A percentile compares a stretch with the other conserved stretches of the same genome.
These are phyloP conservation scores for Dolomedes plantarius DNA, from an alignment of 2,888 invertebrate species.

Conservation along the genomic window DNA sequence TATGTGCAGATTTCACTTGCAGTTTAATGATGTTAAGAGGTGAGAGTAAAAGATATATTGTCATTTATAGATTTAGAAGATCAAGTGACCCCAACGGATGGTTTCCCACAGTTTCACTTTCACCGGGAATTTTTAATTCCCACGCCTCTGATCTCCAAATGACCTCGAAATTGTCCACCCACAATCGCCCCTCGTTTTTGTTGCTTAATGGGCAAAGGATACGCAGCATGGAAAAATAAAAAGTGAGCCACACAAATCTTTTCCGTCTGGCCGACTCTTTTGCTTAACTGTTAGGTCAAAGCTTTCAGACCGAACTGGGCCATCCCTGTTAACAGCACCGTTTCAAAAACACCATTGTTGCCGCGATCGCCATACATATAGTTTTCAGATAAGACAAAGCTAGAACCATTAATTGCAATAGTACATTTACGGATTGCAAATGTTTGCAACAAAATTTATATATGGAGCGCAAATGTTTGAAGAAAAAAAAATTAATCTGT, in stretches of 20 bases:
- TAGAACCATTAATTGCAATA: no score
- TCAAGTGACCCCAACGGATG: no score
- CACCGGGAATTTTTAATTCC: conserved; percentile 47
- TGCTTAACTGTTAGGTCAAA: conserved; percentile 41
- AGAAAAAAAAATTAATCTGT: no score
- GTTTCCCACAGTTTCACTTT: conserved; percentile 33
- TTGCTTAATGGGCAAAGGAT: conserved; percentile 51
- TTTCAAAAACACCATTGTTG: conserved; percentile 5
- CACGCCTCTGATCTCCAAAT: conserved; percentile 42
- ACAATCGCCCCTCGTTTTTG: conserved; percentile 42
- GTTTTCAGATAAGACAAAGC: not conserved
- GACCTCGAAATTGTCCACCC: conserved; percentile 55
- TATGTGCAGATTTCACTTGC: no score
- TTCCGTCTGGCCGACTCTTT: conserved; percentile 26
- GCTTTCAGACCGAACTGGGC: conserved; percentile 45
- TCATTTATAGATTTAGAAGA: no score
- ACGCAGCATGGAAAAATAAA: conserved; percentile 25
- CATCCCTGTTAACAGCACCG: conserved; percentile 19
- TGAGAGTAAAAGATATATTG: no score
- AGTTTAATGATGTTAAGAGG: no score
- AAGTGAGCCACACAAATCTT: conserved; percentile 23
- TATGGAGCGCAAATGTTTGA: no score
- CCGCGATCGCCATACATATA: not conserved
- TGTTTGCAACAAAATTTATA: no score
- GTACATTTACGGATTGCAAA: no score